Conservation (phyloP, 2,888 invertebrate species). For the Apamea epomidion region DNA sequence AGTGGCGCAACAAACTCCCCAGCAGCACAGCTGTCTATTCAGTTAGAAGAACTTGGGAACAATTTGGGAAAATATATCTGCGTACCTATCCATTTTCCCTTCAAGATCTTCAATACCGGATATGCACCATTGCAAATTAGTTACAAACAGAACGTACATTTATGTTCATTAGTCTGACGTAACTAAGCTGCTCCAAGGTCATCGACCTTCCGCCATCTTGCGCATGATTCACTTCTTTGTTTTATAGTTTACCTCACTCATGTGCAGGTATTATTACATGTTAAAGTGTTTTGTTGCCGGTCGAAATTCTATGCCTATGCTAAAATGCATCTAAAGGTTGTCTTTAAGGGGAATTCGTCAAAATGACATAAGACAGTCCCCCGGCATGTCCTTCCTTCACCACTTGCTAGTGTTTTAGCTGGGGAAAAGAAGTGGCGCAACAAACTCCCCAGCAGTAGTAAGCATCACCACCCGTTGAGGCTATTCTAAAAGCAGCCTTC, state of each 20-base stretch:
- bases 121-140: slow-evolving; percentile 32
- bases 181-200: slow-evolving; percentile 40
- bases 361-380: not conserved
- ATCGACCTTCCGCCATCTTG: slow-evolving; percentile 60
- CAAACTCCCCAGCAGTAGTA: not conserved
- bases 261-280: slow-evolving; percentile 27
- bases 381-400: not conserved
- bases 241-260: slow-evolving; percentile 44
- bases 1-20: no score
- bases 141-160: slow-evolving; percentile 15
- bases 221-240: slow-evolving; percentile 57
- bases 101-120: not conserved
- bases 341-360: no score
- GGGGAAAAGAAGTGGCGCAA: not conserved
- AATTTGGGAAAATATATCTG: not conserved
- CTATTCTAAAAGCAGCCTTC: not conserved
- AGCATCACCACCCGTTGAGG: not conserved
- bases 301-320: not conserved
- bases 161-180: slow-evolving; percentile 35
- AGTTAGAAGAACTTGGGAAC: not conserved
- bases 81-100: not conserved
- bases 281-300: slow-evolving; percentile 9
- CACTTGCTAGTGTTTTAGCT: not conserved
- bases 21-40: not conserved
- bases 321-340: no score